These are phyloP conservation scores for Schizotus pectinicornis DNA, from an alignment of 2,888 invertebrate genomes.

Conservation along the genomic window DNA sequence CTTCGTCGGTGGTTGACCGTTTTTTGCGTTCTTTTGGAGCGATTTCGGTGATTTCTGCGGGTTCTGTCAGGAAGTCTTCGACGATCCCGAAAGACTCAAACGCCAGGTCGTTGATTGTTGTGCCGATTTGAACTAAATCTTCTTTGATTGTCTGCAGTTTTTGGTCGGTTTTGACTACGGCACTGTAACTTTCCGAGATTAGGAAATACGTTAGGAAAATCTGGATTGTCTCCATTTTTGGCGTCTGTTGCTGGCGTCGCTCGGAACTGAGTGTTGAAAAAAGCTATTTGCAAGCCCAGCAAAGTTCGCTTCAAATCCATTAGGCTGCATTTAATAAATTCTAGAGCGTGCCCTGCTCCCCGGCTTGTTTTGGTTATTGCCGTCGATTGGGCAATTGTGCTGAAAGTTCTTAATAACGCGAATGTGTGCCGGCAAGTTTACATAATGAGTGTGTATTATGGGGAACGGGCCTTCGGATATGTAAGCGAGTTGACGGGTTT, in stretches of 20 bases:
- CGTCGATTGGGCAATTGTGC: constrained; percentile 1
- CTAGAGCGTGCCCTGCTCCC: too few relatives aligned
- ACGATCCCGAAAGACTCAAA: constrained; percentile 20
- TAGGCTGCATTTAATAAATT: too few relatives aligned
- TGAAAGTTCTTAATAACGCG: constrained; percentile 1
- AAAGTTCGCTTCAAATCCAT: too few relatives aligned
- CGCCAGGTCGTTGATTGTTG: constrained; percentile 18
- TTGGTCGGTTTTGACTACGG: constrained; percentile 4
- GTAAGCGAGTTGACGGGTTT: constrained; percentile 29
- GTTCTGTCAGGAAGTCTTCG: constrained; percentile 4
- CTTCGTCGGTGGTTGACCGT: constrained; percentile 10
- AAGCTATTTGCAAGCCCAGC: too few relatives aligned
- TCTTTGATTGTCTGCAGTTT: constrained; percentile 15
- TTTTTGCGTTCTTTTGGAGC: not conserved
- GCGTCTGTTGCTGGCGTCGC: too few relatives aligned
- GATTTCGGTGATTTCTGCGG: constrained; percentile 9
- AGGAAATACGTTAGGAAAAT: not conserved
- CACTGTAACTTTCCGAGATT: not conserved
- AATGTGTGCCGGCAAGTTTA: not conserved
- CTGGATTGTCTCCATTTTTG: too few relatives aligned
- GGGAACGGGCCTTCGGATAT: constrained; percentile 8
- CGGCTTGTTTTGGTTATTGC: not conserved
- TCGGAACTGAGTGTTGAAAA: too few relatives aligned
- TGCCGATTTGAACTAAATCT: constrained; percentile 15
- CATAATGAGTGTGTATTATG: constrained; percentile 1